phyloP scores from a whole-genome alignment of 2,113 vertebrate species.

The Semnopithecus entellus region DNA sequence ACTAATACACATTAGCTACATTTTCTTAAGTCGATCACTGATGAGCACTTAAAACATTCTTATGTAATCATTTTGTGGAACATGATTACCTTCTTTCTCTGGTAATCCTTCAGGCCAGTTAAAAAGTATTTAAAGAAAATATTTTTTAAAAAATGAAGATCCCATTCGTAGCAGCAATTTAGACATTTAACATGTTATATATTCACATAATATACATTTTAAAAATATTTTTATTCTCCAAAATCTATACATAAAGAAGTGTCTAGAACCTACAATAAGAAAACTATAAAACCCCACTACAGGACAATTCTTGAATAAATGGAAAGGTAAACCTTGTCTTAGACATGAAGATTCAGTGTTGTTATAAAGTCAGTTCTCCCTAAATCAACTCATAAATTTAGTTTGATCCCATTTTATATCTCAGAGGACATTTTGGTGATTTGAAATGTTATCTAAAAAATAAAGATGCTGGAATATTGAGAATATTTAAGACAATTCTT shows the following conservation, averaged over 20 bases:
- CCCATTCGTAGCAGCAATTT: neutral
- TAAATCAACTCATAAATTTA: neutral
- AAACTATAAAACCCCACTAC: neutral
- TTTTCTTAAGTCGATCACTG: neutral
- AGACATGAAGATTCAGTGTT: neutral
- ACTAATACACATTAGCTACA: neutral
- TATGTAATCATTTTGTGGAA: neutral
- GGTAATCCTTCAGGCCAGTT: neutral
- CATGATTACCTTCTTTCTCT: neutral
- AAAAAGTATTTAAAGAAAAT: neutral
- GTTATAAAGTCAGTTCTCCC: neutral
- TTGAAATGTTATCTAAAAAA: constrained; percentile 18
- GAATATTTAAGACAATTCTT: neutral
- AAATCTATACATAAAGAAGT: neutral
- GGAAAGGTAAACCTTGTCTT: neutral
- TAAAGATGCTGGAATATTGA: neutral
- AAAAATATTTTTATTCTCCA: neutral
- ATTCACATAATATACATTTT: neutral
- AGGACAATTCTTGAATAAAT: neutral
- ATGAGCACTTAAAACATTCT: constrained; percentile 11
- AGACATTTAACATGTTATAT: neutral
- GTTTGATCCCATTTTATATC: neutral
- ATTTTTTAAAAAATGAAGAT: neutral
- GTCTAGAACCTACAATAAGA: neutral
- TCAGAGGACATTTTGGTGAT: neutral